These are phyloP conservation scores for Heterochromis multidens DNA, from an alignment of 2,113 vertebrate species.

Conservation along the genomic window DNA sequence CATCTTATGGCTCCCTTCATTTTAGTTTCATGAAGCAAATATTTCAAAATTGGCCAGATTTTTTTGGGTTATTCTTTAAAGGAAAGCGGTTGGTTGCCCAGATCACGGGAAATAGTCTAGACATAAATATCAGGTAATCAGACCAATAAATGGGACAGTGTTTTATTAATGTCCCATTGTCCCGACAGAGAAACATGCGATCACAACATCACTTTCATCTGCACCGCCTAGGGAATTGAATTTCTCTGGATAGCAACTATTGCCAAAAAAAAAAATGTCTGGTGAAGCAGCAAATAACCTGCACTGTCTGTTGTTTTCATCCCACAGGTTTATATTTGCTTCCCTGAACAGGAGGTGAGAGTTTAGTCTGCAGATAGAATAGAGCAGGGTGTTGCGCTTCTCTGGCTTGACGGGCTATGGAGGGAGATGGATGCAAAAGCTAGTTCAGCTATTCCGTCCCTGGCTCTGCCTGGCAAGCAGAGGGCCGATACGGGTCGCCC, in stretches of 20 bases:
- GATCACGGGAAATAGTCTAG: neutral
- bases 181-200: neutral
- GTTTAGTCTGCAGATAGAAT: conserved; percentile 18
- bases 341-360: neutral
- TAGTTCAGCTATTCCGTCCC: neutral
- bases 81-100: neutral
- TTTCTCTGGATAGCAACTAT: neutral
- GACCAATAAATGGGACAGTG: neutral
- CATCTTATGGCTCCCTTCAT: neutral
- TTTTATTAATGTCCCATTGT: neutral
- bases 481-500: conserved; percentile 2
- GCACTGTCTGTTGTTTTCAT: neutral
- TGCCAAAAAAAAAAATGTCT: neutral
- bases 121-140: neutral
- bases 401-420: neutral
- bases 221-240: neutral
- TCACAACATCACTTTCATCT: neutral
- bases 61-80: neutral
- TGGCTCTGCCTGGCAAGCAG: conserved; percentile 31
- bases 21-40: neutral
- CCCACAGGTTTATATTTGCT: neutral
- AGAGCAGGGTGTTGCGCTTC: neutral
- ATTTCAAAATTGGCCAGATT: neutral
- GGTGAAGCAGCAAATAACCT: neutral
- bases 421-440: neutral